Conservation (phyloP, 2,888 invertebrate species). For the Zaprionus bogoriensis region DNA sequence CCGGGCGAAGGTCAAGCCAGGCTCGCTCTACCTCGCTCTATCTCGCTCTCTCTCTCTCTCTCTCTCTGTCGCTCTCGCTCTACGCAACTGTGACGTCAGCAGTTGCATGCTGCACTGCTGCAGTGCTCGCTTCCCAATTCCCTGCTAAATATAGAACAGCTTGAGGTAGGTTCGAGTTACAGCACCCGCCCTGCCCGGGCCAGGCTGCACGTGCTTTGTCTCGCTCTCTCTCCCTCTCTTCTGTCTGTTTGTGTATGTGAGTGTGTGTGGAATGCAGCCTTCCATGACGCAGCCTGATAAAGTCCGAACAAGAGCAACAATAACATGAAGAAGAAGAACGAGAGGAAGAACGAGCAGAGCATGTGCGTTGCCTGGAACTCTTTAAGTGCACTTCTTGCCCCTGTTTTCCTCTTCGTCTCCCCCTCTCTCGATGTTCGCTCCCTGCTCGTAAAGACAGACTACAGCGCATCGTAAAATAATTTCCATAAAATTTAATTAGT, state of each 20-base stretch:
- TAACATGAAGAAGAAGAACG: too few species aligned
- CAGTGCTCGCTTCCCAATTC: constrained; percentile 10
- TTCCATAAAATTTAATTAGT: constrained; percentile 68
- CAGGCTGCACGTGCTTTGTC: background rate
- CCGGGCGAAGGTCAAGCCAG: constrained; percentile 30
- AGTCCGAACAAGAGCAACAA: constrained; percentile 23
- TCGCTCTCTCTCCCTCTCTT: background rate
- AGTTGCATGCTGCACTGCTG: constrained; percentile 5
- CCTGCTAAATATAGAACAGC: constrained; percentile 72
- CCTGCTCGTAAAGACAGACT: constrained; percentile 19
- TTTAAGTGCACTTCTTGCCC: constrained; percentile 25
- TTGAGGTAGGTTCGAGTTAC: constrained; percentile 72
- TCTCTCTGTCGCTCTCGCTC: constrained; percentile 19
- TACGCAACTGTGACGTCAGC: background rate
- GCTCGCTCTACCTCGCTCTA: background rate
- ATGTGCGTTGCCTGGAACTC: constrained; percentile 21
- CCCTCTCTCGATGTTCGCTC: background rate
- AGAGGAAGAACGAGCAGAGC: too few species aligned
- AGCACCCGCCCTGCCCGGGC: constrained; percentile 43
- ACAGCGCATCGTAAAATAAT: constrained; percentile 29
- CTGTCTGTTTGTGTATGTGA: constrained; percentile 4
- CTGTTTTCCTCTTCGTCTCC: background rate
- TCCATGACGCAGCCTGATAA: constrained; percentile 60
- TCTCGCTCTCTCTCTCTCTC: background rate
- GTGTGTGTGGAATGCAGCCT: constrained; percentile 46